Evolutionary conservation across 2,797 vertebrate species (phyloP).

Genomic region (Muscicapa comitata): DNA sequence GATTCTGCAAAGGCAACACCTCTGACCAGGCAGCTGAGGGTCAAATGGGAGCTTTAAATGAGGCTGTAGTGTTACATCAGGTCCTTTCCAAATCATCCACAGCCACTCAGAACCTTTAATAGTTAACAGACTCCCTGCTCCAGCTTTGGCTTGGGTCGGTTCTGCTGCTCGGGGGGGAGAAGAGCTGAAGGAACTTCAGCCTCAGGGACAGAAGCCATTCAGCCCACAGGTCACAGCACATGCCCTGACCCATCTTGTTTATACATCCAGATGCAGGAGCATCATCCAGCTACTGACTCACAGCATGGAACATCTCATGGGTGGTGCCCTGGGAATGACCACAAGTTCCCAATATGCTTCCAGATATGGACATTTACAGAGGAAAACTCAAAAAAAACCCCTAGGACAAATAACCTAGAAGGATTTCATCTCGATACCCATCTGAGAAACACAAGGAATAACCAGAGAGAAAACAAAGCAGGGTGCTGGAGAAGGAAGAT

Average conservation of each 20-base stretch:
- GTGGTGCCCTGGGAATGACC: not conserved
- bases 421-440: not conserved
- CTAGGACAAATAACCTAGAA: not conserved
- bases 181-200: not conserved
- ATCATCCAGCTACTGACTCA: not conserved
- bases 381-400: not conserved
- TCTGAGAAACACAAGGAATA: not conserved
- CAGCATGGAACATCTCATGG: not conserved
- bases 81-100: not conserved
- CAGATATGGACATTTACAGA: not conserved
- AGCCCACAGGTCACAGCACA: not conserved
- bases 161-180: not conserved
- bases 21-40: not conserved
- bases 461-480: not conserved
- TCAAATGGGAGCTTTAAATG: not conserved
- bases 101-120: not conserved
- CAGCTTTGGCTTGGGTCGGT: not conserved
- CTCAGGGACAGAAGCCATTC: not conserved
- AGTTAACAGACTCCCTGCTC: not conserved
- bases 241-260: not conserved
- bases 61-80: fast-evolving
- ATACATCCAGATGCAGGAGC: not conserved
- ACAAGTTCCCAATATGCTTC: not conserved
- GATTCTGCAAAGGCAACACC: not conserved
- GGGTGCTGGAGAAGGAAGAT: not conserved